Percentiles rank a stretch among this genome's conserved stretches.
Conservation (phyloP, 2,113 vertebrate species). For the Pagrus major region DNA sequence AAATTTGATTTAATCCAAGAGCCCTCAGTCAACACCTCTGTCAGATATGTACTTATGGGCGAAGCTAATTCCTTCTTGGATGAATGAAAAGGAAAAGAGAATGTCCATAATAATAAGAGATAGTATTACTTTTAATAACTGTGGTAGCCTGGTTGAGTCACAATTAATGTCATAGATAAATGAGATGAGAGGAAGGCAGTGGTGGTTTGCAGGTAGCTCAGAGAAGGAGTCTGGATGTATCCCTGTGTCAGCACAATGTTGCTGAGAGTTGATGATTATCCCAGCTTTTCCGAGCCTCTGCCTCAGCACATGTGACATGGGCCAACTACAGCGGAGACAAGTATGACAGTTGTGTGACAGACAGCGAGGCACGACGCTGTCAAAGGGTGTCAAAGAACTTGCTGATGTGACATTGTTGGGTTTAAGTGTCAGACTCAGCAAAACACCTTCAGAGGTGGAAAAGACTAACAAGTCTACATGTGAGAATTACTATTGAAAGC, state of each 20-base stretch:
- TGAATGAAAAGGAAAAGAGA: background rate
- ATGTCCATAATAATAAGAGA: background rate
- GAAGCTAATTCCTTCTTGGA: background rate
- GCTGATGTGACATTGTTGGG: slow-evolving; percentile 45
- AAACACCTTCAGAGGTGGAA: slow-evolving; percentile 26
- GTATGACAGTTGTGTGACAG: slow-evolving; percentile 62
- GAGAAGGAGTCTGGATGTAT: slow-evolving; percentile 16
- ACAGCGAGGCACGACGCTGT: slow-evolving; percentile 47
- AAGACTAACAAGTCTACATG: background rate
- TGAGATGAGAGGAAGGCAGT: background rate
- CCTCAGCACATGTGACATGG: slow-evolving; percentile 70
- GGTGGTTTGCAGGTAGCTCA: slow-evolving; percentile 29
- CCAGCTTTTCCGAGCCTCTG: slow-evolving; percentile 22
- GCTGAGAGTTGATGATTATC: slow-evolving; percentile 47
- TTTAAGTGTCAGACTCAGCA: slow-evolving; percentile 16
- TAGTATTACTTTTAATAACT: background rate
- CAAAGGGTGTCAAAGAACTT: slow-evolving; percentile 35
- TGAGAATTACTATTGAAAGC: background rate
- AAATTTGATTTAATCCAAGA: background rate
- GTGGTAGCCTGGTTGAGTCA: background rate
- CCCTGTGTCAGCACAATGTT: slow-evolving; percentile 44
- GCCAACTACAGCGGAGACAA: slow-evolving; percentile 31
- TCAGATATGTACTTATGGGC: background rate
- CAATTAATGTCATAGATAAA: background rate
- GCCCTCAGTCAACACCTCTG: background rate